Conservation (phyloP, 2,797 vertebrate species). For the Geotria australis region DNA sequence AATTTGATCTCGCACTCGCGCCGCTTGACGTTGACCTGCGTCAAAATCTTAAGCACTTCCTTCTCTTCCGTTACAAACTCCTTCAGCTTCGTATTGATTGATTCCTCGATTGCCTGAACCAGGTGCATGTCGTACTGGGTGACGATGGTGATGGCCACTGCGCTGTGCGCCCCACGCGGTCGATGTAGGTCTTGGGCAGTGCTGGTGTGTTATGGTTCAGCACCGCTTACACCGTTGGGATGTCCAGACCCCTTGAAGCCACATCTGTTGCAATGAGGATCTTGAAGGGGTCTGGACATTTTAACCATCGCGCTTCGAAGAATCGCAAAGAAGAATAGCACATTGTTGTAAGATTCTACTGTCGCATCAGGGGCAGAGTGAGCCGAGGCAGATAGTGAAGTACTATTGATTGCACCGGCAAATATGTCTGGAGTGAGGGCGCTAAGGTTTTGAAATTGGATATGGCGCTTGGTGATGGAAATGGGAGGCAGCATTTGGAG, state of each 20-base stretch:
- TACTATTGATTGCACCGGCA: too few species aligned
- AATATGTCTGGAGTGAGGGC: too few species aligned
- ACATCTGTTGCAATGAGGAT: conserved; percentile 82
- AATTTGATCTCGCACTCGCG: conserved; percentile 63
- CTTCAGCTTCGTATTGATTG: conserved; percentile 39
- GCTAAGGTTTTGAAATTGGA: too few species aligned
- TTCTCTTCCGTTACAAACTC: conserved; percentile 37
- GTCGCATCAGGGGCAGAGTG: too few species aligned
- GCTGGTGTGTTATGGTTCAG: conserved; percentile 90
- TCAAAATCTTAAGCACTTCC: conserved; percentile 45
- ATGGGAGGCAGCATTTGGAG: too few species aligned
- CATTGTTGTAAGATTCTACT: too few species aligned
- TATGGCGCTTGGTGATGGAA: too few species aligned
- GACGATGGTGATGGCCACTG: conserved; percentile 52
- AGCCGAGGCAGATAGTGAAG: too few species aligned
- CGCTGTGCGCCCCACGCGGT: conserved; percentile 72
- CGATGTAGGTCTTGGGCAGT: conserved; percentile 75
- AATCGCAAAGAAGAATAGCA: too few species aligned
- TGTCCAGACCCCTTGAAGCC: conserved; percentile 69
- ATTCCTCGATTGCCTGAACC: conserved; percentile 44
- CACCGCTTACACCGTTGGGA: conserved; percentile 65
- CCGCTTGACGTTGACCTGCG: conserved; percentile 63
- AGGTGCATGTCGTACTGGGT: conserved; percentile 94
- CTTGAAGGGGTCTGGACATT: too few species aligned
- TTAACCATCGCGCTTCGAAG: too few species aligned